phyloP scores from a whole-genome alignment of 2,113 vertebrate genomes.

The Menura novaehollandiae region DNA sequence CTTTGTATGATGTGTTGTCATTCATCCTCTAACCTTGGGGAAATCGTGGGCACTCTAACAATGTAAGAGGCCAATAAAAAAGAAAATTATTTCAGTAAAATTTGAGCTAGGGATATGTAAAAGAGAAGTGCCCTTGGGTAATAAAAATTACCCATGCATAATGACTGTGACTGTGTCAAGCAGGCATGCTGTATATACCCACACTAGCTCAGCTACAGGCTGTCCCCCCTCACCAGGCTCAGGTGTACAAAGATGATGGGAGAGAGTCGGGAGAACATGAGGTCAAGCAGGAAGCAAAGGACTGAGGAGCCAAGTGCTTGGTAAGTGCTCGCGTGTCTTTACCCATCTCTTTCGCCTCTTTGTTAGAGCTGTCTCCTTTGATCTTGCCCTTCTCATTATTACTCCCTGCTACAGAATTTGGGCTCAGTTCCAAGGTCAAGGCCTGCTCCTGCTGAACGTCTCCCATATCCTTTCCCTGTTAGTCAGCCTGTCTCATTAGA shows the following conservation, averaged over 20 bases:
- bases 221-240: background rate
- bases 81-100: slow-evolving; percentile 45
- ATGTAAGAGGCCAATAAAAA: slow-evolving; percentile 61
- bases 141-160: slow-evolving; percentile 40
- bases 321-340: background rate
- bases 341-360: background rate
- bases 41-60: slow-evolving; percentile 45
- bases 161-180: background rate
- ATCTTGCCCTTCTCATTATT: background rate
- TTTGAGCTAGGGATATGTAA: slow-evolving; percentile 55
- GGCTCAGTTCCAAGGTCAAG: slow-evolving; percentile 10
- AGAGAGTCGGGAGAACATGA: rapidly evolving
- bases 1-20: slow-evolving; percentile 40
- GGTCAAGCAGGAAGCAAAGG: background rate
- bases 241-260: background rate
- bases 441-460: background rate
- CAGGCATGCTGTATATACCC: background rate
- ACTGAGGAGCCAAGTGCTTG: background rate
- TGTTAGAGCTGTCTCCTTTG: slow-evolving; percentile 17
- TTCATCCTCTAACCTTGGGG: slow-evolving; percentile 60
- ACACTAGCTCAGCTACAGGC: background rate
- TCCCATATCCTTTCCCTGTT: background rate
- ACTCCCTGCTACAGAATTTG: background rate
- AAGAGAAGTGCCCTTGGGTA: slow-evolving; percentile 51
- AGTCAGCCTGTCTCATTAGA: slow-evolving; percentile 45